phyloP scores from a whole-genome alignment of 2,797 vertebrate genomes.

The Aythya fuligula region DNA sequence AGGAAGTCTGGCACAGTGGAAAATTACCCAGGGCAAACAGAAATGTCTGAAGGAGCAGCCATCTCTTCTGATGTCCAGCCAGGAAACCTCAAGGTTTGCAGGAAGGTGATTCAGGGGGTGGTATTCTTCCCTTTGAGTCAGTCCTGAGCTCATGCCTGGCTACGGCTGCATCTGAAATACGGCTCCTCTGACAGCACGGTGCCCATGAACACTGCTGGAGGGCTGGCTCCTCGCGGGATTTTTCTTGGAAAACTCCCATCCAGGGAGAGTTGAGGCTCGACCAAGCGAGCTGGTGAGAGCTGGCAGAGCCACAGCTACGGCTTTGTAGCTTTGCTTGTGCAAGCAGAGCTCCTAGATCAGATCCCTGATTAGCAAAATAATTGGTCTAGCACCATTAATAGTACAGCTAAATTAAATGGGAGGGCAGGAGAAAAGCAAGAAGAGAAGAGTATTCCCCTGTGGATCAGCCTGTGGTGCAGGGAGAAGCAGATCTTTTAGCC shows the following conservation, averaged over 20 bases:
- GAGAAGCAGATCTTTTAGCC: neutral
- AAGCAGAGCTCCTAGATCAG: slow-evolving; percentile 3
- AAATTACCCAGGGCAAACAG: slow-evolving; percentile 46
- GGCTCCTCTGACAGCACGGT: neutral
- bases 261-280: slow-evolving; percentile 17
- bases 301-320: slow-evolving; percentile 41
- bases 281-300: neutral
- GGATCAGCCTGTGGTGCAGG: neutral
- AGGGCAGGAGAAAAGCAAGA: neutral
- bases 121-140: slow-evolving; percentile 72
- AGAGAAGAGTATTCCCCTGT: neutral
- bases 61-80: slow-evolving; percentile 32
- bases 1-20: slow-evolving; percentile 33
- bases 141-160: slow-evolving; percentile 15
- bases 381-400: neutral
- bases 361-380: neutral
- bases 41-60: slow-evolving; percentile 31
- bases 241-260: slow-evolving; percentile 61
- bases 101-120: slow-evolving; percentile 61
- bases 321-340: slow-evolving; percentile 42
- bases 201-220: neutral
- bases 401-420: neutral
- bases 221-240: neutral
- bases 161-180: slow-evolving; percentile 71
- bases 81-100: slow-evolving; percentile 66